Evolutionary conservation across 2,797 vertebrate genomes (phyloP), one percentile per base, ranked within the genome.

Genomic region (Potorous gilbertii): DNA sequence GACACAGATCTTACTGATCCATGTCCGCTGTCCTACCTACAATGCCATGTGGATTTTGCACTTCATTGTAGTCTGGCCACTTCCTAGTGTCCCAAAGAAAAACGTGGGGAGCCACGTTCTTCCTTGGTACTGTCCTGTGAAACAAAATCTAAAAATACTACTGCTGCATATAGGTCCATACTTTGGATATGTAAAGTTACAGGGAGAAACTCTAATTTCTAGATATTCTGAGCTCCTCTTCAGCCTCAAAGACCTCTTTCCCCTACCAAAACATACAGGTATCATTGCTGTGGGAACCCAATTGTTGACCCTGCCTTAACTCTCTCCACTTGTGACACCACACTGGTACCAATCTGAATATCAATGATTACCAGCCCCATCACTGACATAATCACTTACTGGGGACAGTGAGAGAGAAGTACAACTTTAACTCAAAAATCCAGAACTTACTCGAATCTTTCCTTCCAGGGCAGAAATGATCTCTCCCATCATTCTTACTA

Each of bases 401-500:
- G 18, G 21, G 8, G 21, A 46, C 74, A 87, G n/a, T n/a, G n/a
- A n/a, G 21, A 55, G 34, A 90, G 27, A 34, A 54, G 9, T 1
- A 40, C 14, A 81, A 57, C 55, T 91, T 57, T n/a, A 46, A 97
- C 40, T 93, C 54, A 91, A 29, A 55, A 55, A 81, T 0, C 34
- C 46, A 54, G 57, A 10, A 96, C 99, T 98, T 97, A 99, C 99
- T 98, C 99, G 98, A 98, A 99, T 99, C 98, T 99, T 99, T 56
- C 99, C 99, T 94, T 99, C 99, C 92, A 99, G 98, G 66, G 99
- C 99, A 54, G 99, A 99, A 95, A 99, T 98, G 0, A 99, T 99
- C 97, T 99, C 99, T 0, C 99, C 99, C 99, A 99, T 99, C 99
- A 99, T 99, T 94, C 99, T 99, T 59, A 99, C 99, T 97, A 99